Conservation (phyloP, 1,140 invertebrate species). For the Drosophila tani region DNA sequence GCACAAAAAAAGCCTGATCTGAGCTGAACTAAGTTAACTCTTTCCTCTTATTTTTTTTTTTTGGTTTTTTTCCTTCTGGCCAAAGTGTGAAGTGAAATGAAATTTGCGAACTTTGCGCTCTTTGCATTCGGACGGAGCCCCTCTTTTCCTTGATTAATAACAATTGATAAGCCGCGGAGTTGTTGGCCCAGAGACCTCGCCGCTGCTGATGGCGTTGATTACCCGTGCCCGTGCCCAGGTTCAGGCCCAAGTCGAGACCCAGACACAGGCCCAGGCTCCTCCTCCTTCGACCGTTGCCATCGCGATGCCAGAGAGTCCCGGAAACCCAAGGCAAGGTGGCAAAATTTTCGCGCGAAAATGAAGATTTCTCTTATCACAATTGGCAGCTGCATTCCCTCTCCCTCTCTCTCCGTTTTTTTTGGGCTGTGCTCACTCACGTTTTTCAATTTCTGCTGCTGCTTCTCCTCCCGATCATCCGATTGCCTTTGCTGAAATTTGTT, state of each 20-base stretch:
- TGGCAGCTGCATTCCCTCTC: conserved; percentile 26
- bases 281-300: conserved; percentile 9
- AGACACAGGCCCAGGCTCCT: conserved; percentile 7
- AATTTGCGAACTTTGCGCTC: conserved; percentile 69
- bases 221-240: conserved; percentile 53
- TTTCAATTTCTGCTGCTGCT: conserved; percentile 69
- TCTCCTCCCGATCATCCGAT: conserved; percentile 34
- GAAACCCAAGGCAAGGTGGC: conserved; percentile 67
- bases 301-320: conserved; percentile 13
- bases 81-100: conserved; percentile 81
- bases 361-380: conserved; percentile 78
- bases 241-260: neutral
- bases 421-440: conserved; percentile 62
- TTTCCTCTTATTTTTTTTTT: neutral
- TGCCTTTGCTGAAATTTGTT: conserved; percentile 64
- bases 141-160: conserved; percentile 79
- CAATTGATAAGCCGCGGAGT: conserved; percentile 70
- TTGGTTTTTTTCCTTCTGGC: conserved; percentile 24
- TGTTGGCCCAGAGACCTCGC: conserved; percentile 34
- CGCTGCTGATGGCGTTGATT: conserved; percentile 77
- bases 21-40: conserved; percentile 14
- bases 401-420: neutral
- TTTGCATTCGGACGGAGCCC: conserved; percentile 53
- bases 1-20: conserved; percentile 16
- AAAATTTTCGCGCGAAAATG: conserved; percentile 83